Conservation (phyloP, 2,888 invertebrate species). For the Subacronicta megacephala region DNA sequence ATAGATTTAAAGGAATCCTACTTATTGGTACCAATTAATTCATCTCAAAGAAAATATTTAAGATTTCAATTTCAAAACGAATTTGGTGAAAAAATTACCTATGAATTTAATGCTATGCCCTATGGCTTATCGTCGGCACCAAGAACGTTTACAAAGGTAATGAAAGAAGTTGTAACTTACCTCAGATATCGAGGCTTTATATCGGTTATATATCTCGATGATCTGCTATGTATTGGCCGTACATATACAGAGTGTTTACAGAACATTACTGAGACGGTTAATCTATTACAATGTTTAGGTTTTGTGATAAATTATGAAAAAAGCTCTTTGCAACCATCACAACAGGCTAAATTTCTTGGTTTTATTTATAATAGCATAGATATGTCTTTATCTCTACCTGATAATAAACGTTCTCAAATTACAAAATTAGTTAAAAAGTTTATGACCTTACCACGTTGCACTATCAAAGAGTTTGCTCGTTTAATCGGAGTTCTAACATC, state of each 20-base stretch:
- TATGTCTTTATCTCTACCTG: conserved; percentile 19
- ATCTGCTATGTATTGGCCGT: conserved; percentile 28
- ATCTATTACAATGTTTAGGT: conserved; percentile 21
- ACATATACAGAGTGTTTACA: conserved; percentile 16
- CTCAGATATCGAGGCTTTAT: conserved; percentile 22
- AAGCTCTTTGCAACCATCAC: conserved; percentile 10
- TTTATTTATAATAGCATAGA: conserved; percentile 22
- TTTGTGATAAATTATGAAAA: conserved; percentile 25
- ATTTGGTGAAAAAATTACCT: background rate
- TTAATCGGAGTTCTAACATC: conserved; percentile 32
- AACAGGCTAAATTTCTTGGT: conserved; percentile 20
- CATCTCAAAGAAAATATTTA: conserved; percentile 32
- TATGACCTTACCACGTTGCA: conserved; percentile 11
- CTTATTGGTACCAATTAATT: conserved; percentile 36
- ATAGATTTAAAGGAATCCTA: conserved; percentile 53
- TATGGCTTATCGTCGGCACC: conserved; percentile 45
- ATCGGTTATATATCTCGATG: conserved; percentile 36
- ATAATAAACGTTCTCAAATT: conserved; percentile 20
- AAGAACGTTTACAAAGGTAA: conserved; percentile 33
- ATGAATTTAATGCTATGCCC: conserved; percentile 34
- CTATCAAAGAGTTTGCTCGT: conserved; percentile 33
- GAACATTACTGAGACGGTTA: conserved; percentile 5
- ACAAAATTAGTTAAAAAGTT: conserved; percentile 14
- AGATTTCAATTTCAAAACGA: conserved; percentile 34
- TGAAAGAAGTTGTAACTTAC: conserved; percentile 31